Base-by-base conservation (phyloP, 2,797 vertebrate species). In the Myotis daubentonii region DNA sequence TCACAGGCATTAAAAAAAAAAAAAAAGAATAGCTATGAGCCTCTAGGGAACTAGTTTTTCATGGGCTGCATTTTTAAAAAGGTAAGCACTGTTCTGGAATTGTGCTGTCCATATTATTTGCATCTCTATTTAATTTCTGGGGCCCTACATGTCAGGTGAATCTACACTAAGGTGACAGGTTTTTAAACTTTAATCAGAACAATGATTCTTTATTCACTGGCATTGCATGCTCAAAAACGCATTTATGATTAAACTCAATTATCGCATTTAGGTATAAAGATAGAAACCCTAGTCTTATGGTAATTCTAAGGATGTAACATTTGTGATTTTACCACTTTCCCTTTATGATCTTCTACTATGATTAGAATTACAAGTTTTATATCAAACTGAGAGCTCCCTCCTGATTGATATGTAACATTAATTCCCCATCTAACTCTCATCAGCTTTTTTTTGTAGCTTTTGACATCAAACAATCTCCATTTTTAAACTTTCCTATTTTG, bases 221-320 rank as follows among this genome's bases (percentile, higher is more conserved):
- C 9, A 78, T 22, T 81, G 8, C 19, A 66, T 62, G n/a, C 30
- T 93, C 53, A 76, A 44, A 30, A 79, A 75, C 72, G n/a, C 60
- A 91, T 55, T 57, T 86, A 15, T 41, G 33, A 62, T 55, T 82
- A 92, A 72, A 49, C 41, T 83, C 28, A 89, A 68, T 87, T 55
- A 84, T n/a, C 66, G 30, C 62, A 94, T 85, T 93, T 91, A 89
- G 22, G 57, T 74, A 53, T 66, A 92, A 94, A 95, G 15, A 94
- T 13, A 78, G 70, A 47, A 51, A 38, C 62, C 13, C 2, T 20
- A 51, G 3, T 16, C 9, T 89, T 23, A 38, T 2, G 3, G 8
- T 76, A 47, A 55, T 20, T 89, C 71, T 62, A 5, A 84, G 22
- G 36, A 25, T n/a, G 22, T 53, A 86, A 6, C 10, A 70, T 71